phyloP scores from a whole-genome alignment of 2,888 invertebrate species.

The Lasioglossum figueresi region DNA sequence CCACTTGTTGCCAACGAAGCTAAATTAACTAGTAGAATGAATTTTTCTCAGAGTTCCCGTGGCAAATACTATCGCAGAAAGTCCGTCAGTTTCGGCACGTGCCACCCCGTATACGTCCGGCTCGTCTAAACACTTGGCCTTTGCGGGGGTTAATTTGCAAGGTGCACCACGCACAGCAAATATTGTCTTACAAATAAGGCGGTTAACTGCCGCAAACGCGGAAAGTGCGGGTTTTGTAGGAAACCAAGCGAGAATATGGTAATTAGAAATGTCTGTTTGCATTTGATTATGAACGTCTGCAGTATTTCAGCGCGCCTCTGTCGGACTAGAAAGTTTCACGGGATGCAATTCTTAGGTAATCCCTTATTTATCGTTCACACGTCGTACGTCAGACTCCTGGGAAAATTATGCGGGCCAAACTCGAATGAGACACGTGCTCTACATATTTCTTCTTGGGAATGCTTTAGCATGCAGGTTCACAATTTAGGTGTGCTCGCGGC shows the following conservation, averaged over 20 bases:
- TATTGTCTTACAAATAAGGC: conserved; percentile 28
- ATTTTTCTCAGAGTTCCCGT: not conserved
- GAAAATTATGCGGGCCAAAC: not conserved
- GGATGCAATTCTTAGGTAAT: not conserved
- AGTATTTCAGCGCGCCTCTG: not conserved
- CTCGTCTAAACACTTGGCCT: not conserved
- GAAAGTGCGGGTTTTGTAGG: not conserved
- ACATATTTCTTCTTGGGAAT: not conserved
- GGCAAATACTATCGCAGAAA: not conserved
- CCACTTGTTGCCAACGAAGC: no score
- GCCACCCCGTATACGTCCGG: not conserved
- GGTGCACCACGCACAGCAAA: conserved; percentile 1
- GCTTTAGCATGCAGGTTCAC: not conserved
- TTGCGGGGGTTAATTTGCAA: conserved; percentile 19
- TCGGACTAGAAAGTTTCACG: not conserved
- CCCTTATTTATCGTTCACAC: not conserved
- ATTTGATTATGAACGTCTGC: conserved; percentile 2
- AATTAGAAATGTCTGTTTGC: conserved; percentile 18
- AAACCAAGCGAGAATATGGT: not conserved
- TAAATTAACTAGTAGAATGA: not conserved
- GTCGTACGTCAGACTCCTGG: not conserved
- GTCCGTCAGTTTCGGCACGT: not conserved
- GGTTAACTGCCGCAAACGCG: not conserved
- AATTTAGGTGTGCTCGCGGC: not conserved
- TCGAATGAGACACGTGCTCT: not conserved